Conservation (phyloP, 1,140 invertebrate species). For the Brachionus paranguensis region DNA sequence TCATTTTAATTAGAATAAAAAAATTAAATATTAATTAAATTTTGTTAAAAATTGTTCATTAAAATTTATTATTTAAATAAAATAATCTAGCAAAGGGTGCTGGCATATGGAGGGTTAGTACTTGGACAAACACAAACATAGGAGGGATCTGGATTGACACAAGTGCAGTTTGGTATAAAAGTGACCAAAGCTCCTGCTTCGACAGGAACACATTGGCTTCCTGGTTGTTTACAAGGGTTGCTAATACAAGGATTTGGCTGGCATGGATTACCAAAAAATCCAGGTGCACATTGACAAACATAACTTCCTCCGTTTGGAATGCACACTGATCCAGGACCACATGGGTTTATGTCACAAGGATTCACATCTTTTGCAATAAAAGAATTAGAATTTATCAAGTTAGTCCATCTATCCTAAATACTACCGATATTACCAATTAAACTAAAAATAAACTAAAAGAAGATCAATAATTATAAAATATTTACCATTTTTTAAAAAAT, state of each 20-base stretch:
- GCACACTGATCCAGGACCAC: slow-evolving; percentile 1
- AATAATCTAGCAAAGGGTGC: slow-evolving; percentile 3
- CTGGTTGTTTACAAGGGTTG: slow-evolving; percentile 29
- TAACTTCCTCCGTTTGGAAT: slow-evolving; percentile 5
- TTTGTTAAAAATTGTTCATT: neutral
- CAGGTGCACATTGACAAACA: slow-evolving; percentile 35
- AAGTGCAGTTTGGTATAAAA: slow-evolving; percentile 26
- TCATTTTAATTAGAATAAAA: too few relatives aligned
- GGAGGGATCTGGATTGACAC: slow-evolving; percentile 1
- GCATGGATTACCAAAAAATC: slow-evolving; percentile 36
- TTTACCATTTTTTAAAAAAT: slow-evolving; percentile 4
- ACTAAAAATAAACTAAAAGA: neutral
- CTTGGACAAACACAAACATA: slow-evolving; percentile 37
- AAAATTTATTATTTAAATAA: neutral
- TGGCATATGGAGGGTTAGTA: slow-evolving; percentile 32
- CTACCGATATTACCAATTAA: slow-evolving; percentile 27
- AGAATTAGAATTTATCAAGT: neutral
- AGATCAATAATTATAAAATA: neutral
- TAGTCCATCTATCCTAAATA: neutral
- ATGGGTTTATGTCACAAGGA: slow-evolving; percentile 26
- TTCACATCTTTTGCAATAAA: slow-evolving; percentile 1
- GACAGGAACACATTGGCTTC: slow-evolving; percentile 15
- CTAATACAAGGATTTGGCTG: slow-evolving; percentile 32
- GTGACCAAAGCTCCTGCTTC: slow-evolving; percentile 31
- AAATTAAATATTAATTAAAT: neutral